Percentiles rank a stretch among this genome's conserved stretches.
phyloP scores from a whole-genome alignment of 2,113 vertebrate genomes.

The Pipra filicauda region DNA sequence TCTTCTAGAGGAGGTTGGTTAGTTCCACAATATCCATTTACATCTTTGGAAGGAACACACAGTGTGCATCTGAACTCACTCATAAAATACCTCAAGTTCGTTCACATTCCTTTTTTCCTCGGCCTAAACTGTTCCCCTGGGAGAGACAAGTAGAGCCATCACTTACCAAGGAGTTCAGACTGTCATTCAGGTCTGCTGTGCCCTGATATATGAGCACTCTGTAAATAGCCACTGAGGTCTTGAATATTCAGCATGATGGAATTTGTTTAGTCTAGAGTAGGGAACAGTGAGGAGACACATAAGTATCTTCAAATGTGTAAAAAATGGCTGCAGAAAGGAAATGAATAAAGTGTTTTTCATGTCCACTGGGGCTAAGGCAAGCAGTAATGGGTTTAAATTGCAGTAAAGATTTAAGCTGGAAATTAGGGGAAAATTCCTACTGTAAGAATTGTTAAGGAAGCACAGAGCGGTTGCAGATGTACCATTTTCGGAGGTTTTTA shows the following conservation, averaged over 20 bases:
- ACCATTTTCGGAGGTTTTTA: rapidly evolving
- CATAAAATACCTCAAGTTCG: background rate
- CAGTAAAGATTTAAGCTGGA: background rate
- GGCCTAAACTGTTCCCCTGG: background rate
- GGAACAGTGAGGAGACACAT: background rate
- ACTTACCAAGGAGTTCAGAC: background rate
- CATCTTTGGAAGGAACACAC: background rate
- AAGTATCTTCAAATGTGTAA: background rate
- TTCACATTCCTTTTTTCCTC: background rate
- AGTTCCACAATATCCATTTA: background rate
- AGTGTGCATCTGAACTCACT: background rate
- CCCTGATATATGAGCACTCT: background rate
- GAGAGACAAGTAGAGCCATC: background rate
- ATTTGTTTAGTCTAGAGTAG: constrained; percentile 30
- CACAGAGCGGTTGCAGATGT: background rate
- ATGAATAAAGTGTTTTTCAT: background rate
- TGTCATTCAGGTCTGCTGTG: background rate
- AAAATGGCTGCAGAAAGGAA: background rate
- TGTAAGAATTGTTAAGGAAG: background rate
- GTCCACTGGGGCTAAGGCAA: background rate
- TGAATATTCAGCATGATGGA: constrained; percentile 18
- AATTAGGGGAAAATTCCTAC: background rate
- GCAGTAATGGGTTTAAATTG: background rate
- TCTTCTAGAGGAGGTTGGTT: background rate
- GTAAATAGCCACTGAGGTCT: background rate